Conservation (phyloP, 1,140 invertebrate species). For the Ostrea denselamellosa region DNA sequence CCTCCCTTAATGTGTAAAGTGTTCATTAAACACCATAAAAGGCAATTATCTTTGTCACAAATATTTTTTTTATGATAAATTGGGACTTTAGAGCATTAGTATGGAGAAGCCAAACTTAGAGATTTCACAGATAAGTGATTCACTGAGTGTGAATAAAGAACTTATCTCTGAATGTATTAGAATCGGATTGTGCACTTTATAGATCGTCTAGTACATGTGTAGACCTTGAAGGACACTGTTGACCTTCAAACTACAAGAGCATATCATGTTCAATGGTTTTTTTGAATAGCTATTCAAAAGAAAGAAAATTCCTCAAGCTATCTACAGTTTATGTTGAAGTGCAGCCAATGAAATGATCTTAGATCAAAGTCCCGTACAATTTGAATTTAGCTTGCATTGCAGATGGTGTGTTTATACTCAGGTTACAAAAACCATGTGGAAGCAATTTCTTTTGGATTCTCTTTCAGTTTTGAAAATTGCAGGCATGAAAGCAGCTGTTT, state of each 20-base stretch:
- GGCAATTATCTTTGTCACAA: background rate
- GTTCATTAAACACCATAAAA: background rate
- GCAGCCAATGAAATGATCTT: background rate
- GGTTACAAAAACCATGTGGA: constrained; percentile 19
- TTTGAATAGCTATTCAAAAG: background rate
- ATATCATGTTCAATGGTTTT: background rate
- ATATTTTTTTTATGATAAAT: background rate
- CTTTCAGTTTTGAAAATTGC: background rate
- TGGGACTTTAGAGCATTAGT: background rate
- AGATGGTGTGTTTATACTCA: background rate
- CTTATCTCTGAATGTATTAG: background rate
- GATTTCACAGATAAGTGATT: background rate
- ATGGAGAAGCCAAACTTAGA: background rate
- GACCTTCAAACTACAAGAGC: background rate
- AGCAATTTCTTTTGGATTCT: background rate
- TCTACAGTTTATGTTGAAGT: background rate
- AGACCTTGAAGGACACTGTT: background rate
- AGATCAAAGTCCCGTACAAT: background rate
- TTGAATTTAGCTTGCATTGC: background rate
- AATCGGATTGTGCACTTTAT: background rate
- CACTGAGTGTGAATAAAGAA: background rate
- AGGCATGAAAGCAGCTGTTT: background rate
- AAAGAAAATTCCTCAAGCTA: background rate
- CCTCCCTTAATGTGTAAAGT: background rate
- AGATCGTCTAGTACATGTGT: background rate